phyloP scores from a whole-genome alignment of 2,888 invertebrate species.

The Eulithis prunata region DNA sequence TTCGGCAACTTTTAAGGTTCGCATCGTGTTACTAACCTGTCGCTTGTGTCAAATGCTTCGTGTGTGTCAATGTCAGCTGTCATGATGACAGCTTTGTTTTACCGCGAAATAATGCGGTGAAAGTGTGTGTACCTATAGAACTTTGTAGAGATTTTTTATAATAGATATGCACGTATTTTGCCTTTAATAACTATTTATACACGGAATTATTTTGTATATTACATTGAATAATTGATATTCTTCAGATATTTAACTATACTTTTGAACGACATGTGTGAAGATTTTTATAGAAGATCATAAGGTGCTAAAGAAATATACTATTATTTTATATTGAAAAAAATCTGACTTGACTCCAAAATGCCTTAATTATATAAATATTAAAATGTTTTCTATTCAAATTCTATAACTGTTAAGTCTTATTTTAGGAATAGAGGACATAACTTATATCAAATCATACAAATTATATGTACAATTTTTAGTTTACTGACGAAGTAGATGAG shows the following conservation, averaged over 20 bases:
- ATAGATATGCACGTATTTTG: conserved; percentile 28
- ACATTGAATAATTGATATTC: not conserved
- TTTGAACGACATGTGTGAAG: conserved; percentile 23
- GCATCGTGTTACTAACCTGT: conserved; percentile 19
- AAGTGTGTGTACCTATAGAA: conserved; percentile 16
- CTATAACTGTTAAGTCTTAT: conserved; percentile 32
- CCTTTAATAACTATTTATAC: conserved; percentile 30
- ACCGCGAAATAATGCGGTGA: conserved; percentile 13
- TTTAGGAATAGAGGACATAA: conserved; percentile 29
- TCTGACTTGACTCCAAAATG: conserved; percentile 28
- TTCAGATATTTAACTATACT: conserved; percentile 28
- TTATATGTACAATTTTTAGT: not conserved
- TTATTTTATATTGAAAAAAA: conserved; percentile 25
- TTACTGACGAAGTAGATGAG: not conserved
- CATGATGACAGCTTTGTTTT: conserved; percentile 32
- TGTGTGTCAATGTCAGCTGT: conserved; percentile 33
- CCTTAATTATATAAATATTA: conserved; percentile 33
- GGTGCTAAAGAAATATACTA: conserved; percentile 41
- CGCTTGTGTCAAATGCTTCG: conserved; percentile 35
- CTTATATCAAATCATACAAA: conserved; percentile 9
- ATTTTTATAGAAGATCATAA: conserved; percentile 34
- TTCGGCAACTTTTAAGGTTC: conserved; percentile 77
- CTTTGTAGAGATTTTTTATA: conserved; percentile 19
- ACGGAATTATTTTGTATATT: conserved; percentile 18
- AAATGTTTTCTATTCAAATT: conserved; percentile 38